phyloP scores from a whole-genome alignment of 1,140 invertebrate species.

The Drosophila insularis region DNA sequence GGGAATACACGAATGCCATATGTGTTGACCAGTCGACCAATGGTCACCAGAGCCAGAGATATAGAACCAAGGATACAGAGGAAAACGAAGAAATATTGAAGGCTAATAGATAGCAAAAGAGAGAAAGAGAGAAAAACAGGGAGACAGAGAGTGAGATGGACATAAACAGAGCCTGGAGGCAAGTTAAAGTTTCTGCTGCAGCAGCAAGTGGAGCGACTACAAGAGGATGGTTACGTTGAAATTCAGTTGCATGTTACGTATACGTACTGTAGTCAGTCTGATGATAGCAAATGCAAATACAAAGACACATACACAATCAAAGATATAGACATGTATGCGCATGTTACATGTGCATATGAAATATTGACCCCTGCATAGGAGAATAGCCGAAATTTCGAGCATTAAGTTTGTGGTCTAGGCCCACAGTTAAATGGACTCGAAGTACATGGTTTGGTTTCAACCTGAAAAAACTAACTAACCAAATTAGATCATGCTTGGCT shows the following conservation, averaged over 20 bases:
- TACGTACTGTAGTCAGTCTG: constrained; percentile 60
- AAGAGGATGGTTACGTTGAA: constrained; percentile 34
- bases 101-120: background rate
- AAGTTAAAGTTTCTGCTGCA: constrained; percentile 1
- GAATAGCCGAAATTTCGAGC: constrained; percentile 41
- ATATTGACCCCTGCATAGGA: constrained; percentile 66
- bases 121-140: background rate
- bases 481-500: background rate
- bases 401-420: constrained; percentile 40
- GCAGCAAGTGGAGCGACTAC: constrained; percentile 28
- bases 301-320: constrained; percentile 26
- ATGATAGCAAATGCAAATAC: constrained; percentile 61
- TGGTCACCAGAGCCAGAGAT: constrained; percentile 28
- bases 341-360: constrained; percentile 65
- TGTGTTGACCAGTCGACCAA: constrained; percentile 25
- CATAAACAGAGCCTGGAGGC: constrained; percentile 24
- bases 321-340: constrained; percentile 38
- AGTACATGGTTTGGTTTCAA: background rate
- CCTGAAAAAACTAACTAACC: background rate
- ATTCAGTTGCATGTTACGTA: constrained; percentile 68
- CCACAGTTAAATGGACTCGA: constrained; percentile 21
- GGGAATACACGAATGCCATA: constrained; percentile 30
- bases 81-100: background rate
- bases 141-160: background rate
- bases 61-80: background rate